Percentiles rank a stretch among this genome's conserved stretches.
Evolutionary conservation across 2,888 invertebrate species (phyloP).

Genomic region (Sphaerophoria rueppellii): DNA sequence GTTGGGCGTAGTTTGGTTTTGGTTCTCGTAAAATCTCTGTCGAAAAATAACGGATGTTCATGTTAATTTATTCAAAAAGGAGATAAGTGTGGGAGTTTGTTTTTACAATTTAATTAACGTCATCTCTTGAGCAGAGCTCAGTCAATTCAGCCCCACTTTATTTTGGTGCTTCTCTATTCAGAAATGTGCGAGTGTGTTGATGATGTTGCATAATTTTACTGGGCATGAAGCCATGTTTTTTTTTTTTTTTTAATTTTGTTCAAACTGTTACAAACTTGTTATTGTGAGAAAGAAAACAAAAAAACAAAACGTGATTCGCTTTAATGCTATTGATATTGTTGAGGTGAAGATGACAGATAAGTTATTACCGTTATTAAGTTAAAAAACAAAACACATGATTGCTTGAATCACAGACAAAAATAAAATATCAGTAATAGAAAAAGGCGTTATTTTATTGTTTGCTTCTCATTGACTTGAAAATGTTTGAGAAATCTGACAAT

Average conservation of each 20-base stretch:
- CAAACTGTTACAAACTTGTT: background rate
- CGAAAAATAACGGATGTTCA: constrained; percentile 49
- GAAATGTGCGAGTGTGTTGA: background rate
- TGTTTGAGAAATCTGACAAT: no score
- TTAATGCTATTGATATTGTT: constrained; percentile 14
- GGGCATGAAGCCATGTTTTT: constrained; percentile 23
- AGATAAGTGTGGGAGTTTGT: constrained; percentile 31
- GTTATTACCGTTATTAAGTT: background rate
- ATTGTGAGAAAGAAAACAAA: background rate
- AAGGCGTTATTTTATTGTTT: no score
- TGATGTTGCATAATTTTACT: constrained; percentile 27
- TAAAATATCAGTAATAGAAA: no score
- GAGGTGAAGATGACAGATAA: constrained; percentile 6
- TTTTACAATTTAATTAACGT: constrained; percentile 51
- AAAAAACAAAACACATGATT: background rate
- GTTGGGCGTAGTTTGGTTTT: constrained; percentile 55
- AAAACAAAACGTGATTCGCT: constrained; percentile 1
- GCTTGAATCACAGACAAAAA: no score
- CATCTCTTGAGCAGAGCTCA: background rate
- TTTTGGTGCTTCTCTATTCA: background rate
- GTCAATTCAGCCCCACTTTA: background rate
- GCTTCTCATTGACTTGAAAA: no score
- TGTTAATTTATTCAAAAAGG: constrained; percentile 44
- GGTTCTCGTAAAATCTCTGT: constrained; percentile 12
- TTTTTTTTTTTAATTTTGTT: background rate